Evolutionary conservation across 1,140 invertebrate genomes (phyloP).

Genomic region (Stegodyphus mimosarum): DNA sequence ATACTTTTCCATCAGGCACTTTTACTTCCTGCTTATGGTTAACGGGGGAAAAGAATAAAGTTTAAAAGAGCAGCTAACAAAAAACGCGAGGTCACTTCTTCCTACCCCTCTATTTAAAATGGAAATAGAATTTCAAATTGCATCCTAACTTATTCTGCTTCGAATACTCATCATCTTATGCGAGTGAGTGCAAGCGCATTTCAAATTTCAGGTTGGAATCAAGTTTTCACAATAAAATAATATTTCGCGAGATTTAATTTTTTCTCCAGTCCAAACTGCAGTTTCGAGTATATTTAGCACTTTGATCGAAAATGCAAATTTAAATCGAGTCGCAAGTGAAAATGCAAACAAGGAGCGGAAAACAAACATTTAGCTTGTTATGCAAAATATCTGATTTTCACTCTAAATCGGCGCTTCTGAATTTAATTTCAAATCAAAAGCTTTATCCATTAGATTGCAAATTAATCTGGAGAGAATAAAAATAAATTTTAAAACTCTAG

Average conservation of each 20-base stretch:
- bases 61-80: too few relatives aligned
- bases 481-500: constrained; percentile 11
- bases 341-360: constrained; percentile 25
- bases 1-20: neutral
- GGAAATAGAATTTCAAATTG: constrained; percentile 57
- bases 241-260: constrained; percentile 25
- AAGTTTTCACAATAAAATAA: constrained; percentile 60
- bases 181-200: constrained; percentile 3
- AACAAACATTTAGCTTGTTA: constrained; percentile 43
- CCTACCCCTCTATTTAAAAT: constrained; percentile 41
- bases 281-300: constrained; percentile 45
- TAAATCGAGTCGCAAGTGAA: constrained; percentile 28
- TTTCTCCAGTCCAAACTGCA: neutral
- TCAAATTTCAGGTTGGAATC: constrained; percentile 49
- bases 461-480: constrained; percentile 53
- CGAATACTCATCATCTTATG: constrained; percentile 9
- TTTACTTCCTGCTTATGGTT: neutral
- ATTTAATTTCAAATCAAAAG: constrained; percentile 47
- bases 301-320: constrained; percentile 60
- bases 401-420: constrained; percentile 22
- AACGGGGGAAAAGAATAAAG: too few relatives aligned
- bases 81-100: neutral
- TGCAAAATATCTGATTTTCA: constrained; percentile 48
- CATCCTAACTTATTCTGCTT: constrained; percentile 21
- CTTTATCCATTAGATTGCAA: constrained; percentile 57